A percentile compares a stretch with the other conserved stretches of the same genome.
phyloP scores from a whole-genome alignment of 2,113 vertebrate species.

The Isurus oxyrinchus region DNA sequence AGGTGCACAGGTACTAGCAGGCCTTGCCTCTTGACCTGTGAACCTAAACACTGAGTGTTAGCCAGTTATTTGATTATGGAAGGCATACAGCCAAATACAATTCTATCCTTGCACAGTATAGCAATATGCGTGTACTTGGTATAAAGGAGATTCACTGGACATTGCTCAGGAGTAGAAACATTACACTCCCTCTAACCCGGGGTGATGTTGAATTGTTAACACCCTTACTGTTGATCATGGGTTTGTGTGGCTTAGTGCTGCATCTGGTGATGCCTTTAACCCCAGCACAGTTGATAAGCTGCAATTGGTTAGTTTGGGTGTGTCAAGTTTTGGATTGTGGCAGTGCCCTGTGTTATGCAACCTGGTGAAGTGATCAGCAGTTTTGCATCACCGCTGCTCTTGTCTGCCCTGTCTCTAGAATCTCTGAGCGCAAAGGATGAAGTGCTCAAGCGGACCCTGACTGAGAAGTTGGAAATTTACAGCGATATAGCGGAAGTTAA shows the following conservation, averaged over 20 bases:
- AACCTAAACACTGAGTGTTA: not conserved
- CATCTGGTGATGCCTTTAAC: not conserved
- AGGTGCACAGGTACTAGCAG: not conserved
- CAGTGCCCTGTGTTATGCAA: not conserved
- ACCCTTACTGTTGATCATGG: not conserved
- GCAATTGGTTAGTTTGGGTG: not conserved
- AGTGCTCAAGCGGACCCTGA: constrained; percentile 67
- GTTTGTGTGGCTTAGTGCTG: not conserved
- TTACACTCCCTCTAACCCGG: not conserved
- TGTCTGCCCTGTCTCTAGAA: constrained; percentile 53
- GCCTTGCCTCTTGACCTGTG: not conserved
- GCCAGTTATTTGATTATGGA: not conserved
- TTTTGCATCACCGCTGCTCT: not conserved
- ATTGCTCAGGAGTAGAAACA: not conserved
- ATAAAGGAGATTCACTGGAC: not conserved
- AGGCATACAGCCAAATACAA: not conserved
- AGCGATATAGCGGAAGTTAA: constrained; percentile 70
- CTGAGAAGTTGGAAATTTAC: constrained; percentile 85
- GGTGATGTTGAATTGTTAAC: not conserved
- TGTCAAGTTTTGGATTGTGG: not conserved
- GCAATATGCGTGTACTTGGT: not conserved
- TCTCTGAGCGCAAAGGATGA: constrained; percentile 71
- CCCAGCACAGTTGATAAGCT: not conserved
- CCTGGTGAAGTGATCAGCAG: not conserved
- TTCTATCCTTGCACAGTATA: not conserved